These are phyloP conservation scores for Limosa lapponica DNA, from an alignment of 2,797 vertebrate genomes.

Conservation along the genomic window DNA sequence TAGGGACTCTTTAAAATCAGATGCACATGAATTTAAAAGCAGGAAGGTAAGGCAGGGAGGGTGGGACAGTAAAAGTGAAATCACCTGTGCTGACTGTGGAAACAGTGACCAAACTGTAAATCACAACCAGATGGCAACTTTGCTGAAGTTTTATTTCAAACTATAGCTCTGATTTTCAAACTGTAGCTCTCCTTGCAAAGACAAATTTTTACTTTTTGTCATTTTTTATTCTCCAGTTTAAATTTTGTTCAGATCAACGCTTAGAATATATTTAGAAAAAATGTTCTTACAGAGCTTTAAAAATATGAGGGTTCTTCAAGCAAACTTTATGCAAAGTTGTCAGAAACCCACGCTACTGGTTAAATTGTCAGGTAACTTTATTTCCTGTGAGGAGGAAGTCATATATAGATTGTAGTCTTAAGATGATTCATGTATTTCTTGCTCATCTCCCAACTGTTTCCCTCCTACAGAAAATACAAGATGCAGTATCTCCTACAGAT, in stretches of 20 bases:
- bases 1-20: background rate
- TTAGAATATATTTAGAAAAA: slow-evolving; percentile 16
- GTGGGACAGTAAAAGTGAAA: background rate
- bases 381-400: slow-evolving; percentile 47
- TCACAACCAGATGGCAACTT: background rate
- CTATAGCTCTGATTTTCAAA: background rate
- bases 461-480: slow-evolving; percentile 47
- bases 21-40: background rate
- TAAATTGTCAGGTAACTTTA: slow-evolving; percentile 54
- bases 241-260: background rate
- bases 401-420: slow-evolving; percentile 28
- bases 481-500: slow-evolving; percentile 2
- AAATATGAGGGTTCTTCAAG: slow-evolving; percentile 29
- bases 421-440: slow-evolving; percentile 59
- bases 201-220: background rate
- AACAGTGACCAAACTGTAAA: background rate
- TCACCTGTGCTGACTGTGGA: background rate
- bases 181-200: background rate
- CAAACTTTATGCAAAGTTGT: slow-evolving; percentile 46
- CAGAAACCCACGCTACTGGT: slow-evolving; percentile 30
- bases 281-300: slow-evolving; percentile 10
- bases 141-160: background rate
- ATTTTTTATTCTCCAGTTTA: background rate
- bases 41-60: background rate
- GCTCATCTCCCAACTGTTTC: slow-evolving; percentile 48